These are phyloP conservation scores for Cosmorhoe ocellata DNA, from an alignment of 2,888 invertebrate species.

Conservation along the genomic window DNA sequence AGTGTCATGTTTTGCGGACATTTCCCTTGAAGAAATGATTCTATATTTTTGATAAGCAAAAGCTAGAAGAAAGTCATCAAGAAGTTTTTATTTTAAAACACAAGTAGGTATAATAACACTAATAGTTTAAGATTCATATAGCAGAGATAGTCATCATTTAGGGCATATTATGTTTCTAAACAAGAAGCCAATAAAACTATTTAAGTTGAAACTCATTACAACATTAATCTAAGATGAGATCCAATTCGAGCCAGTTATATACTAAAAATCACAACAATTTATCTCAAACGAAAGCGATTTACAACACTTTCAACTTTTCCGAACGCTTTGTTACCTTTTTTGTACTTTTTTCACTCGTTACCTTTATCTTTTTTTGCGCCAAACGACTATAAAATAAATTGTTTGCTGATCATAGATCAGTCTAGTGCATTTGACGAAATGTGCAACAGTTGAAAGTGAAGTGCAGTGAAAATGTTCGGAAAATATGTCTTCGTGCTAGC, in stretches of 20 bases:
- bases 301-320: constrained; percentile 54
- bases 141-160: too few species aligned
- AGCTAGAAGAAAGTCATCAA: too few species aligned
- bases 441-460: constrained; percentile 38
- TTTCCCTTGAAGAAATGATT: too few species aligned
- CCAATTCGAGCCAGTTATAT: constrained; percentile 31
- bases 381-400: constrained; percentile 69
- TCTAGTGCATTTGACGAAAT: constrained; percentile 58
- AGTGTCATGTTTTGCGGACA: too few species aligned
- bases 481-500: constrained; percentile 50
- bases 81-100: too few species aligned
- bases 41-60: too few species aligned
- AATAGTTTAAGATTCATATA: too few species aligned
- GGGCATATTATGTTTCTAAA: too few species aligned
- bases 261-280: constrained; percentile 31
- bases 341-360: constrained; percentile 49
- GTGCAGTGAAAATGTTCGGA: constrained; percentile 58
- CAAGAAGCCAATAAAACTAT: too few species aligned
- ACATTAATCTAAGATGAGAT: too few species aligned
- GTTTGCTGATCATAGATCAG: constrained; percentile 55
- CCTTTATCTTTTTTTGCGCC: constrained; percentile 43
- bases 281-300: constrained; percentile 38
- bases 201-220: too few species aligned
- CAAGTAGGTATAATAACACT: too few species aligned
- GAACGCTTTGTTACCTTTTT: constrained; percentile 40